Evolutionary conservation across 1,140 invertebrate species (phyloP), one percentile per base, ranked within the genome.

Genomic region (Scaptomyza graminum): DNA sequence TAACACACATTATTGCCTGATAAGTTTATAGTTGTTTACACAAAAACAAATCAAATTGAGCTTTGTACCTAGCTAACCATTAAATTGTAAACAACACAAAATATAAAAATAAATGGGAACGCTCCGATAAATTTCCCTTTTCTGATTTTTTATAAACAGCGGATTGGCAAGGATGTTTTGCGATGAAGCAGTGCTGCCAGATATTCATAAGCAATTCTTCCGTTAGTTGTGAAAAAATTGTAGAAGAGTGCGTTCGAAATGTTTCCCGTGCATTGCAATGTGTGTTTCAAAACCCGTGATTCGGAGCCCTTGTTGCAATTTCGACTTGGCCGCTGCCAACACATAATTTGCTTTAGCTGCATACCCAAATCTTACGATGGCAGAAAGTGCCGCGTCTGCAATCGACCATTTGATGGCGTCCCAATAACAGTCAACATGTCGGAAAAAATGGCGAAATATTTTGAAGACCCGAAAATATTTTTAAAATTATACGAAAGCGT

Each of bases 21-120:
- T 85, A 84, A 84, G 60, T 82, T 61, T 50, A 51, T 71, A 84
- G 66, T 83, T 71, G 59, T 46, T 50, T 62, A 55, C 61, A 75
- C 60, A 74, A 82, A 82, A 63, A 78, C 37, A 74, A 65, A 31
- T 61, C 51, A 62, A 64, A 64, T 44, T 46, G 43, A 46, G 15
- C 6, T 44, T 46, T 46, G 44, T 8, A 16, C 44, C 15, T 16
- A 46, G 18, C 18, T 22, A 22, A 22, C 18, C 18, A n/a, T n/a
- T n/a, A n/a, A n/a, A n/a, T n/a, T n/a, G n/a, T n/a, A n/a, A n/a
- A n/a, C n/a, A n/a, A n/a, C n/a, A n/a, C n/a, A n/a, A n/a, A n/a
- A n/a, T n/a, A n/a, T n/a, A n/a, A n/a, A n/a, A n/a, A n/a, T n/a
- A n/a, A n/a, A n/a, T n/a, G n/a, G n/a, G n/a, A n/a, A n/a, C n/a